Evolutionary conservation across 64 coral and sea anemone genomes (phyloP), one percentile per base, ranked within the genome.

Genomic region (Stichodactyla mertensii): DNA sequence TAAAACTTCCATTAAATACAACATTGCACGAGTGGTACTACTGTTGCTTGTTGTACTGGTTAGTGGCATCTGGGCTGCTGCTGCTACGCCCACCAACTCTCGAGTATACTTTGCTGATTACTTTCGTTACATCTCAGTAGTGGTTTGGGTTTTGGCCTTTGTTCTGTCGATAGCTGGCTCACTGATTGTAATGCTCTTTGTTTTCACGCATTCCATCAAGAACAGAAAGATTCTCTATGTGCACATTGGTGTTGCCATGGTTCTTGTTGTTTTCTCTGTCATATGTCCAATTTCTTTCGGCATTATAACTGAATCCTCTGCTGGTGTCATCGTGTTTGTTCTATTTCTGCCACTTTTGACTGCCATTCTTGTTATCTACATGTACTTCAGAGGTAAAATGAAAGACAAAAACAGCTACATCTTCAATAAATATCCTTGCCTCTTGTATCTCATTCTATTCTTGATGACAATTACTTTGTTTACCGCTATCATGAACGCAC

Each of bases 91-190:
- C 7, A 10, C 1, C 5, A 20, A 7, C 3, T 24, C 53, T 52
- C n/a, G 16, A 9, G 20, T 85, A 20, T 61, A 22, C 28, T 85
- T 85, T 52, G 55, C n/a, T 4, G 83, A 85, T 7, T 85, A 36
- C 14, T 16, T 85, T 8, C 14, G 61, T 0, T 64, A 24, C 54
- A 55, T 64, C 28, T 24, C 87, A 10, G 22, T 67, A 16, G 84
- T 94, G 1, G 82, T 59, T 19, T 90, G 92, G 92, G 77, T 86
- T 57, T 57, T 52, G 9, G 92, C 88, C 12, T 90, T 90, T 10
- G 77, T 54, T 1, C 54, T 87, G 16, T 86, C 92, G 69, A 18
- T 94, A 5, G n/a, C 90, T 6, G 92, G 92, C 20, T 94, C 85
- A 19, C 18, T 94, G 16, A 28, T 81, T 71, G n/a, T 94, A 10